Conservation (phyloP, 2,888 invertebrate species). For the Acrobasis suavella region DNA sequence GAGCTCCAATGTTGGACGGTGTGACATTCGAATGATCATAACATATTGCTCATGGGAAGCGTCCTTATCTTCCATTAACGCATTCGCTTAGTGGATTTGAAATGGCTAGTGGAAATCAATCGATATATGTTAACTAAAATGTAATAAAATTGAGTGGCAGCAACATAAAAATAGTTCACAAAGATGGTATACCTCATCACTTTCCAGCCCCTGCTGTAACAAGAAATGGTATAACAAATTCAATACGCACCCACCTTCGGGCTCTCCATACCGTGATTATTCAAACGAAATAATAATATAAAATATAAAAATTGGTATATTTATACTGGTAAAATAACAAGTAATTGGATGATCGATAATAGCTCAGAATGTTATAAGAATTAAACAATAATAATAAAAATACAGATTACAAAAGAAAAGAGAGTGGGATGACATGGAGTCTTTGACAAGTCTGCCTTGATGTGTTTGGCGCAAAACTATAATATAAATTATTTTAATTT, state of each 20-base stretch:
- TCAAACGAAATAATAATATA: constrained; percentile 49
- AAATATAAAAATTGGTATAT: constrained; percentile 30
- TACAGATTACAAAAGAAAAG: constrained; percentile 49
- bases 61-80: constrained; percentile 79
- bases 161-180: constrained; percentile 81
- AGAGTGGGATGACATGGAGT: constrained; percentile 49
- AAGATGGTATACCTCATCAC: constrained; percentile 91
- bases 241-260: constrained; percentile 82
- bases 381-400: constrained; percentile 47
- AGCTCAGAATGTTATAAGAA: constrained; percentile 31
- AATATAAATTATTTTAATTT: constrained; percentile 19
- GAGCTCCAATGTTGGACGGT: constrained; percentile 61
- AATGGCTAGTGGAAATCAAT: constrained; percentile 78
- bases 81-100: constrained; percentile 74
- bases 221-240: constrained; percentile 83
- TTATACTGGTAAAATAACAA: constrained; percentile 29
- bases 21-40: constrained; percentile 61
- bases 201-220: constrained; percentile 96
- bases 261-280: constrained; percentile 63
- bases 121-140: constrained; percentile 76
- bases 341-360: constrained; percentile 29
- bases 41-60: constrained; percentile 74
- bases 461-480: constrained; percentile 51
- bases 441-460: constrained; percentile 42
- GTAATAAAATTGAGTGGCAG: constrained; percentile 79